Evolutionary conservation across 2,888 invertebrate genomes (phyloP).

Genomic region (Acholoe squamosa): DNA sequence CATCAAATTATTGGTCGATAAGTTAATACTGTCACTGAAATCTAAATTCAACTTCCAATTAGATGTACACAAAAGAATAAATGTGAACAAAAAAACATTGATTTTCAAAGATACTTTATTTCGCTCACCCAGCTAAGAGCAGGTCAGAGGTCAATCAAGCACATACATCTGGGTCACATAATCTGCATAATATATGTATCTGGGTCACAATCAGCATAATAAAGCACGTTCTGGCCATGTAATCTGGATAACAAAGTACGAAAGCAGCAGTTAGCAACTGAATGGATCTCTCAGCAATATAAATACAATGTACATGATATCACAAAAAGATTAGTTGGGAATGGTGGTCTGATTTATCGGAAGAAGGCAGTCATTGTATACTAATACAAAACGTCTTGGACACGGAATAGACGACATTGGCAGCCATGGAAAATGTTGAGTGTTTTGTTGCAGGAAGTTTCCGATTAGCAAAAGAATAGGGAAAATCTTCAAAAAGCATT

Average conservation of each 20-base stretch:
- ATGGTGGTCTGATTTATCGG: background rate
- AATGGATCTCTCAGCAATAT: background rate
- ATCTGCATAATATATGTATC: slow-evolving; percentile 51
- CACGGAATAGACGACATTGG: background rate
- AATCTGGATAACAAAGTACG: slow-evolving; percentile 4
- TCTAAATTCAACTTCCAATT: no score
- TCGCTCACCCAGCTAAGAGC: slow-evolving; percentile 22
- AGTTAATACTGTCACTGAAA: no score
- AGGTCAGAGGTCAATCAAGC: slow-evolving; percentile 53
- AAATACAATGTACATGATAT: background rate
- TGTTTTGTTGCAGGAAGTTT: background rate
- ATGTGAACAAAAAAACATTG: background rate
- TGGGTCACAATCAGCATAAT: slow-evolving; percentile 58
- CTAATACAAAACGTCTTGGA: background rate
- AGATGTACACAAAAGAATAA: background rate
- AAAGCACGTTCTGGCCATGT: slow-evolving; percentile 32
- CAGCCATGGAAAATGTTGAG: background rate
- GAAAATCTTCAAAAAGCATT: slow-evolving; percentile 8
- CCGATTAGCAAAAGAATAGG: background rate
- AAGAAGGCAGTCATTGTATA: background rate
- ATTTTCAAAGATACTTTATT: slow-evolving; percentile 43
- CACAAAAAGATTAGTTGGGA: background rate
- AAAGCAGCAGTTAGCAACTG: slow-evolving; percentile 35
- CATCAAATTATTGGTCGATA: no score
- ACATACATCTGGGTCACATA: slow-evolving; percentile 49